Conservation (phyloP, 1,140 invertebrate genomes). For the Pseudomyrmex flavicornis region DNA sequence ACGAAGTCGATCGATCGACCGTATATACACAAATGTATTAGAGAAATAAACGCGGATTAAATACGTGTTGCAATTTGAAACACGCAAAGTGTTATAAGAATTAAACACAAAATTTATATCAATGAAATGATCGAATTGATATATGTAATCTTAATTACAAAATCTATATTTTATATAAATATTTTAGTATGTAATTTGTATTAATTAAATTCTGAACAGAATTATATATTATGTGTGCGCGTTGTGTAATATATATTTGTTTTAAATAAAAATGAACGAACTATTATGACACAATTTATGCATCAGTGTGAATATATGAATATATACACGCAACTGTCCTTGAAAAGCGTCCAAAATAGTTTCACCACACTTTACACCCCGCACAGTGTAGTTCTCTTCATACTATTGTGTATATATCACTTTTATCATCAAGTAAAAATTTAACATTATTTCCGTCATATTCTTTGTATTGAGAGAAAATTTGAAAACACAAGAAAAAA, state of each 20-base stretch:
- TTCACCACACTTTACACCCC: slow-evolving; percentile 42
- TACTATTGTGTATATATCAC: slow-evolving; percentile 63
- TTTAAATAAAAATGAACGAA: slow-evolving; percentile 47
- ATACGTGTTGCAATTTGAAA: neutral
- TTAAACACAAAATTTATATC: neutral
- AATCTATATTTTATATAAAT: neutral
- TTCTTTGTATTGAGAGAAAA: no score
- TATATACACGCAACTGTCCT: slow-evolving; percentile 67
- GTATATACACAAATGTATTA: neutral
- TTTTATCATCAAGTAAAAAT: slow-evolving; percentile 53
- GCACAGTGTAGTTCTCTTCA: slow-evolving; percentile 60
- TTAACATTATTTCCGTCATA: slow-evolving; percentile 32
- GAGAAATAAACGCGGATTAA: slow-evolving; percentile 55
- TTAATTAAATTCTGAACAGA: neutral
- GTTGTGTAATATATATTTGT: slow-evolving; percentile 35
- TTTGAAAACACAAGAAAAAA: no score
- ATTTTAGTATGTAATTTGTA: neutral
- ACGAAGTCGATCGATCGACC: slow-evolving; percentile 37
- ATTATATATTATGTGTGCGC: neutral
- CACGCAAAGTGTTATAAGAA: neutral
- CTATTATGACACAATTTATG: slow-evolving; percentile 66
- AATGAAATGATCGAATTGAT: neutral
- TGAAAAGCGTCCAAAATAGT: slow-evolving; percentile 75
- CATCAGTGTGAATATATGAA: slow-evolving; percentile 34
- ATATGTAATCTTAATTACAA: neutral